Conservation (phyloP, 2,113 vertebrate genomes). For the Indicator maculatus region DNA sequence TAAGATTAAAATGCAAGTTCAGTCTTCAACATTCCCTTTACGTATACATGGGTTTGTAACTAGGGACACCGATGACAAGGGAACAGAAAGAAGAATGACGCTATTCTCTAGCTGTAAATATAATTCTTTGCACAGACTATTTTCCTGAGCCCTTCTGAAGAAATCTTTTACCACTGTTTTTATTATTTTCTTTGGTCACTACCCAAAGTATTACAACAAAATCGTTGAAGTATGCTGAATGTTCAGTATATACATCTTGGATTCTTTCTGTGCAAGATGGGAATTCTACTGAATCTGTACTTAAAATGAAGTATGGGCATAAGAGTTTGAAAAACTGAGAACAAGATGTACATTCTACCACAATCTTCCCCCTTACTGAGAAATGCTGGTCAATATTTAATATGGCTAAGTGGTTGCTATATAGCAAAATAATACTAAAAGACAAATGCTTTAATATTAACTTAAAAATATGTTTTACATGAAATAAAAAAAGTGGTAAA, state of each 20-base stretch:
- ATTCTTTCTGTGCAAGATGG: not conserved
- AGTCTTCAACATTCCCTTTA: not conserved
- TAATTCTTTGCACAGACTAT: not conserved
- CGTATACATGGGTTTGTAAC: not conserved
- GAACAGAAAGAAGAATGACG: not conserved
- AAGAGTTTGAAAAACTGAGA: not conserved
- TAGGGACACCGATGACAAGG: accelerated
- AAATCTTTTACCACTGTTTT: not conserved
- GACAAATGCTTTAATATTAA: not conserved
- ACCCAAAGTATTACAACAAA: not conserved
- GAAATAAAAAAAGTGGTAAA: not conserved
- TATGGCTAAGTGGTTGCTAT: not conserved
- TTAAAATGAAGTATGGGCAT: not conserved
- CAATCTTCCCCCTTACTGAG: not conserved
- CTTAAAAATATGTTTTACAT: not conserved
- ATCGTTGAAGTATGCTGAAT: not conserved
- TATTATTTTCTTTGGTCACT: not conserved
- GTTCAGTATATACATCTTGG: not conserved
- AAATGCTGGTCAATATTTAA: not conserved
- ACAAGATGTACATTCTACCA: not conserved
- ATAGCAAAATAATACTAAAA: not conserved
- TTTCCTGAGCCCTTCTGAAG: not conserved
- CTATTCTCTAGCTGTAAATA: not conserved
- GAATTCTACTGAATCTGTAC: not conserved
- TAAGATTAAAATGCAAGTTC: not conserved